Evolutionary conservation across 2,797 vertebrate genomes (phyloP).

Genomic region (Periparus ater): DNA sequence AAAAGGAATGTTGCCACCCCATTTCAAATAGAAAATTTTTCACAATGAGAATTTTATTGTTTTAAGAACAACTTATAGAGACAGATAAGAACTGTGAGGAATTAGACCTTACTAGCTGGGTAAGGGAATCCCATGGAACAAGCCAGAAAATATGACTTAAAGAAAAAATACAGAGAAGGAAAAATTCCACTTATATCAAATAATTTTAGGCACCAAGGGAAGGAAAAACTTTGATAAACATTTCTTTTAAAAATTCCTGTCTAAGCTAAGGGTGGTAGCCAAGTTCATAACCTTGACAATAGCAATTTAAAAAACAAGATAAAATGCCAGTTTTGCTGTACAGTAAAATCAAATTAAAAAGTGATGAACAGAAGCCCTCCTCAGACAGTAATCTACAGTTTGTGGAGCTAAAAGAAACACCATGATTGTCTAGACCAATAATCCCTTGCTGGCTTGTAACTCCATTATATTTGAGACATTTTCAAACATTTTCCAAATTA

Average conservation of each 20-base stretch:
- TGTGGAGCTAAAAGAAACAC: not conserved
- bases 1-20: conserved; percentile 17
- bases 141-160: not conserved
- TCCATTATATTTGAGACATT: not conserved
- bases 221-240: not conserved
- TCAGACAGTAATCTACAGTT: not conserved
- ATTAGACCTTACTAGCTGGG: not conserved
- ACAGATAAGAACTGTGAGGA: not conserved
- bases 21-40: conserved; percentile 6
- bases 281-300: not conserved
- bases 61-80: not conserved
- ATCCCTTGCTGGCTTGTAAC: not conserved
- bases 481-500: not conserved
- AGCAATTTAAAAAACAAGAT: not conserved
- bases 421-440: not conserved
- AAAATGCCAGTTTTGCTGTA: not conserved
- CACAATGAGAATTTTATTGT: not conserved
- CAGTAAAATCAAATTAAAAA: not conserved
- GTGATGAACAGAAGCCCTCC: not conserved
- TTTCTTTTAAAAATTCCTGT: not conserved
- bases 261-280: not conserved
- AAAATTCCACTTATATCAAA: not conserved
- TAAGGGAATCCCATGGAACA: not conserved
- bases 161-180: not conserved
- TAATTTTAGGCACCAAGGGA: not conserved